Base-by-base conservation (phyloP, 2,113 vertebrate genomes). In the Prionailurus bengalensis region DNA sequence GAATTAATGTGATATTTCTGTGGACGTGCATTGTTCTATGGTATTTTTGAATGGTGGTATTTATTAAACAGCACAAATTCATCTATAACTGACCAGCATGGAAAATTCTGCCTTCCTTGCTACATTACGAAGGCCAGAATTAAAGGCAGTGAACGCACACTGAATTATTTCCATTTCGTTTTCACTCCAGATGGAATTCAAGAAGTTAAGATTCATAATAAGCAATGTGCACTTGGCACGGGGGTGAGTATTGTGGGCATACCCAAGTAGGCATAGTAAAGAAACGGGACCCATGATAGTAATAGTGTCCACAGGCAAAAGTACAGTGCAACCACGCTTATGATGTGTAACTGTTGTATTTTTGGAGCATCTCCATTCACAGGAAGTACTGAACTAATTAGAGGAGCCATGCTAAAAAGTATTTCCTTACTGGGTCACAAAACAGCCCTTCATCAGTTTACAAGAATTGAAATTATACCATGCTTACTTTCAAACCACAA, bases 1-100 rank as follows among this genome's bases (percentile, higher is more conserved):
- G 61, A 89, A 91, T 83, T 96, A 53, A 73, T 68, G 53, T 78
- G 61, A 36, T 53, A 73, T 71, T 79, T 74, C 71, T 92, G 12
- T 81, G 51, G 17, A 51, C 12, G 29, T 90, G 58, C 42, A 42
- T 79, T 93, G 3, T 90, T 93, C 87, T 31, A 29, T 27, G 33
- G 12, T 66, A 17, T 27, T 94, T 93, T 66, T 78, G 16, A 73
- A 78, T 68, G 31, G 9, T 14, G 92, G 2, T 61, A 33, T 95
- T 89, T 97, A 85, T 70, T 79, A 94, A 91, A 10, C 48, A 88
- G 33, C 36, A 87, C 74, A 65, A 58, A 65, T 39, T 25, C 12
- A 53, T 25, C 51, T n/a, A 33, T 81, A 88, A 83, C 14, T 88
- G 19, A 65, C 2, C 25, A 89, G 80, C 5, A 48, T 21, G 19